These are phyloP conservation scores for Drosophila sordidapex DNA, from an alignment of 2,888 invertebrate genomes.

Conservation along the genomic window DNA sequence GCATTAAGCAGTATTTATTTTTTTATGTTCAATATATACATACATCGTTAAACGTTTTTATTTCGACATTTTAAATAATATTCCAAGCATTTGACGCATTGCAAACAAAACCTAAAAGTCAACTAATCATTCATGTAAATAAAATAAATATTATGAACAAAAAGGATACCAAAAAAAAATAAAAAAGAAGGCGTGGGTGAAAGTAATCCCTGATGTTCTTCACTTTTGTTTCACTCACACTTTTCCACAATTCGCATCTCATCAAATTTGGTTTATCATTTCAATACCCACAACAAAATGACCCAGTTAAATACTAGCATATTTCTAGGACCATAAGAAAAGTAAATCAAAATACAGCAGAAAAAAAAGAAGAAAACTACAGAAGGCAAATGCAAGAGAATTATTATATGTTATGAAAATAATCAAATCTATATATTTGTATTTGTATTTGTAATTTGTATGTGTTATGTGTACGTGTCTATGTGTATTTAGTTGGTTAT, in stretches of 20 bases:
- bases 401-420: constrained; percentile 58
- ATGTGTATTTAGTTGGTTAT: constrained; percentile 83
- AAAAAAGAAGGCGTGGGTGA: constrained; percentile 9
- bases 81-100: constrained; percentile 27
- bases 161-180: constrained; percentile 13
- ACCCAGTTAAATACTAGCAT: constrained; percentile 27
- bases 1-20: constrained; percentile 20
- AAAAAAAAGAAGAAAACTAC: constrained; percentile 26
- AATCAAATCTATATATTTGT: constrained; percentile 69
- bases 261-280: constrained; percentile 32
- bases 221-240: constrained; percentile 36
- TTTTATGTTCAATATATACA: constrained; percentile 4
- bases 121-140: constrained; percentile 65
- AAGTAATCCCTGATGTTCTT: constrained; percentile 26
- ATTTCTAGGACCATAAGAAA: constrained; percentile 50
- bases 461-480: constrained; percentile 85
- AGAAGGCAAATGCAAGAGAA: constrained; percentile 47
- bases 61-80: constrained; percentile 22
- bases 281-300: constrained; percentile 5
- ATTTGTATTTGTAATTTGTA: constrained; percentile 73
- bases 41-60: constrained; percentile 4
- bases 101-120: constrained; percentile 46
- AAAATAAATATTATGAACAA: constrained; percentile 35
- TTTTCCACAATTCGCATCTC: constrained; percentile 41
- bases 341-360: constrained; percentile 27